phyloP scores from a whole-genome alignment of 2,113 vertebrate species.

The Heterocephalus glaber region DNA sequence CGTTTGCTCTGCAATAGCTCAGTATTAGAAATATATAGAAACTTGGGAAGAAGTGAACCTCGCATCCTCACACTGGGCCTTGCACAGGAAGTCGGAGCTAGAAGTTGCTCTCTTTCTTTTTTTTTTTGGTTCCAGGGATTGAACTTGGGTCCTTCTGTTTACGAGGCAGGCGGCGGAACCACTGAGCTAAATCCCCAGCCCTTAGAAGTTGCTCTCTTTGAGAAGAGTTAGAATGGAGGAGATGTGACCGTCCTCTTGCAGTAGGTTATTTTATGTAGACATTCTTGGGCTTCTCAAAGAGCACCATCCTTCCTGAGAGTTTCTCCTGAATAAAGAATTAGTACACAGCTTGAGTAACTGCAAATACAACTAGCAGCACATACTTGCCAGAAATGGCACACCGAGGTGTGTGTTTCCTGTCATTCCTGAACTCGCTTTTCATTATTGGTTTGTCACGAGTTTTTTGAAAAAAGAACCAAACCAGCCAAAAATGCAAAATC shows the following conservation, averaged over 20 bases:
- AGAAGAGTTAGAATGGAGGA: neutral
- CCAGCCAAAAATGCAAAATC: neutral
- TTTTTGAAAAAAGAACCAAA: neutral
- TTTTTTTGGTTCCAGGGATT: too few relatives aligned
- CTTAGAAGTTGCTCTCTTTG: neutral
- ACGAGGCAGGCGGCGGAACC: too few relatives aligned
- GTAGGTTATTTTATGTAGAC: neutral
- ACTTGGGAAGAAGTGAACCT: neutral
- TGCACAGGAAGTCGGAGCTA: neutral
- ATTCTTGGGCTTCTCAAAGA: neutral
- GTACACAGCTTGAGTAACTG: neutral
- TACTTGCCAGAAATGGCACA: neutral
- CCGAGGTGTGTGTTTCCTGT: neutral
- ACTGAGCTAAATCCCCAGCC: too few relatives aligned
- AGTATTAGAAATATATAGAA: neutral
- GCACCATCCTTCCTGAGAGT: neutral
- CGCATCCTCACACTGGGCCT: neutral
- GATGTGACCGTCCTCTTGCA: neutral
- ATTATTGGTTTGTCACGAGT: neutral
- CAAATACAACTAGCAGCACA: neutral
- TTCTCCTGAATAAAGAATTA: neutral
- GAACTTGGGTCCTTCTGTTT: too few relatives aligned
- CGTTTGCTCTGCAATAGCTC: neutral
- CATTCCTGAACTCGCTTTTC: neutral
- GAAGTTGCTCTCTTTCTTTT: neutral